Base-by-base conservation (phyloP, 2,113 vertebrate genomes). In the Cinclus cinclus region DNA sequence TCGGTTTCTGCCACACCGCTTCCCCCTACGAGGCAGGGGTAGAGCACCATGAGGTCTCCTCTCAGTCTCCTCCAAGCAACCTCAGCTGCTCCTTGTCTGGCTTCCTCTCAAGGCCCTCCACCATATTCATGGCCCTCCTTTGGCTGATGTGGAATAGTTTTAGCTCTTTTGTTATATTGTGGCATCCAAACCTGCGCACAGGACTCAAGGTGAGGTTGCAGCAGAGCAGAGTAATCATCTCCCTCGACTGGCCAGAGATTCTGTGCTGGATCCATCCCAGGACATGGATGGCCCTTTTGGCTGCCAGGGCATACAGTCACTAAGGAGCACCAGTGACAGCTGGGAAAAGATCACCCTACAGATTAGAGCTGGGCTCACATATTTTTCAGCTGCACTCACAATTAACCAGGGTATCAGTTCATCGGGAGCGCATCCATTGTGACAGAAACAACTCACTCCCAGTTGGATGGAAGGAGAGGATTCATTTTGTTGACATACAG, bases 341-440 rank as follows among this genome's bases (percentile, higher is more conserved):
- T 58, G 31, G 33, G 39, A 22, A 31, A 42, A 52, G 42, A 31
- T 64, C 16, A 16, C 59, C 3, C 18, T 3, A 5, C 35, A 39
- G 44, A 15, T 39, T 1, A 21, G 27, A 76, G 47, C 42, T 55
- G 37, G 62, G n/a, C 39, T 88, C 27, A 6, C 10, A 2, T 21
- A 4, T 13, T 24, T 70, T 23, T 41, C 47, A 15, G 35, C 23
- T 6, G 8, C 20, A n/a, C 6, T 62, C 5, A 4, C 30, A n/a
- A 11, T n/a, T 35, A n/a, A 82, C 56, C 25, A 30, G 53, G 41
- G 18, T 56, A 5, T 23, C 9, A 3, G 39, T 16, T 13, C 35
- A 11, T 41, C 2, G 0, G 27, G 7, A 44, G 3, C 62, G 6
- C 41, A 11, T 9, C 3, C 1, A 9, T 47, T 17, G 15, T 41